Evolutionary conservation across 2,113 vertebrate genomes (phyloP), one percentile per base, ranked within the genome.

Genomic region (Xyliphius kryptos): DNA sequence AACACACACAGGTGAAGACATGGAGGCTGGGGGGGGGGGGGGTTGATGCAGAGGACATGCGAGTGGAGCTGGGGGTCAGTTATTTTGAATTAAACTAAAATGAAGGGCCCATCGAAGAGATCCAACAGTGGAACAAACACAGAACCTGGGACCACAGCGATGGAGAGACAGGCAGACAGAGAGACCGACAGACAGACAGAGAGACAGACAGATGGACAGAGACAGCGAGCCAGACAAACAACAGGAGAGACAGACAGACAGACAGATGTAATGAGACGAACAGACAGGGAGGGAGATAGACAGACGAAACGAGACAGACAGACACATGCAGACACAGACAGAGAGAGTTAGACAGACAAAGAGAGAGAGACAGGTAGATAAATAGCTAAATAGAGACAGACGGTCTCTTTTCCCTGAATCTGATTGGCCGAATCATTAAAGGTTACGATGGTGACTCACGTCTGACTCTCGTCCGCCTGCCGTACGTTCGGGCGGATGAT

Each of bases 401-500:
- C 3, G 40, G 40, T 2, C 12, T 3, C 12, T 2, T 41, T 41
- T 41, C 12, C 9, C 46, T 5, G 2, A 17, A 16, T 11, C 48
- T 47, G 48, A 55, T 56, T 21, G 37, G 49, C 2, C 9, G 15
- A 20, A 52, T 20, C 15, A 40, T 19, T 11, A 47, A 44, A 64
- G 61, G 47, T 41, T 32, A 60, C 8, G 36, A 44, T 43, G 1
- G 9, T 66, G 49, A 66, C 50, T 66, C 63, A 61, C 21, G 11
- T 61, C 43, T 19, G 5, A 13, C 17, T 21, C 7, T 41, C 5
- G 11, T 12, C 19, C 56, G 15, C 21, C 40, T 5, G 1, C n/a
- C 48, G 41, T n/a, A 50, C 61, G 50, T 40, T 36, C 51, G 16
- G 36, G 19, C 60, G 36, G 49, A 56, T 50, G 43, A 44, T 40